Base-by-base conservation (phyloP, 2,888 invertebrate species). In the Polydrusus pterygomalis region DNA sequence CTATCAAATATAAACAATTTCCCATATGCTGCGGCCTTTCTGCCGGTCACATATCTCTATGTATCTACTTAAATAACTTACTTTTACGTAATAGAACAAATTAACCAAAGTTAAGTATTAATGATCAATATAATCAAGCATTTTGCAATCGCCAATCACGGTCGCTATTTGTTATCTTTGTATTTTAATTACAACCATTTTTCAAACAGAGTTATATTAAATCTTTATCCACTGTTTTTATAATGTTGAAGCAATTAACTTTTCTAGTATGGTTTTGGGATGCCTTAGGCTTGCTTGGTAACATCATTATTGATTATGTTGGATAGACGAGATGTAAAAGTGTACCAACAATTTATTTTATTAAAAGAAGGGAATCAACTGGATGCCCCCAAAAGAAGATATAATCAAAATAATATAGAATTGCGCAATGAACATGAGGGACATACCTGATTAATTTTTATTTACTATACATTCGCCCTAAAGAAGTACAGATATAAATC, bases 131-230 rank as follows among this genome's bases (percentile, higher is more conserved):
- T n/a, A 45, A 47, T 45, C 47, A 25, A 25, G 47, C 47, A 17
- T 47, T 47, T 64, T 30, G 45, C 30, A 64, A 64, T 47, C 38
- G 18, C 2, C 15, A 20, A 64, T 45, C 15, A 15, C 8, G n/a
- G 34, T 45, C 62, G 62, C 43, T 9, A 20, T 64, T 64, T 17
- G 43, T 64, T 64, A 47, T 45, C 43, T 45, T 18, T 25, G 7
- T 25, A 13, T 47, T 64, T 64, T 64, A 64, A 64, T 64, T 64
- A 64, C 43, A 45, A 47, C 45, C 13, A 45, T 64, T 64, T 64
- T 30, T 64, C 47, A 64, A 45, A 64, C 18, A 7, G n/a, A 47
- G 30, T 47, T 25, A 45, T 43, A 47, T 20, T 45, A 45, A 64
- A 64, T 45, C n/a, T 64, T 64, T 8, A 64, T 64, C 30, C 15